A percentile compares a stretch with the other conserved stretches of the same genome.
Conservation (phyloP, 1,140 invertebrate species). For the Cepaea nemoralis region DNA sequence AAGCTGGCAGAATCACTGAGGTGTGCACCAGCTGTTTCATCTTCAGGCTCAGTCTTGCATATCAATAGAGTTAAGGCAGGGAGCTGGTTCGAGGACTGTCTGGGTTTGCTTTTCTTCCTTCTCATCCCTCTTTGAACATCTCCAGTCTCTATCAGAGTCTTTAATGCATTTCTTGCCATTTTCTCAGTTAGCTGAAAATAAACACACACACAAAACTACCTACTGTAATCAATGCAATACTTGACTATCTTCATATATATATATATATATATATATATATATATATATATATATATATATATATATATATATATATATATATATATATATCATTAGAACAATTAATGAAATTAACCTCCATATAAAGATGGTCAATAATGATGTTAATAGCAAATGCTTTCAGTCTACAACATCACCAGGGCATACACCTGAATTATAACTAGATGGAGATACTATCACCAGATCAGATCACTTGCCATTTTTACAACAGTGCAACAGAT, state of each 20-base stretch:
- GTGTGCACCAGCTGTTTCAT: neutral
- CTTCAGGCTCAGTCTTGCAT: neutral
- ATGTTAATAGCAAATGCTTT: too few relatives aligned
- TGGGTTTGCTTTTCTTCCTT: constrained; percentile 31
- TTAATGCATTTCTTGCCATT: constrained; percentile 43
- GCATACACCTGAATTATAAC: too few relatives aligned
- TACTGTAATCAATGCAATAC: neutral
- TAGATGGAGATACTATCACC: too few relatives aligned
- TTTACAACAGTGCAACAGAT: too few relatives aligned
- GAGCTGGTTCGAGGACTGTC: neutral
- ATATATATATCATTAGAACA: too few relatives aligned
- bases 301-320: too few relatives aligned
- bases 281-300: too few relatives aligned
- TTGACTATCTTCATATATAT: neutral
- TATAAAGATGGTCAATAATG: too few relatives aligned
- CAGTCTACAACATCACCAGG: too few relatives aligned
- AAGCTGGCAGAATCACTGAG: neutral
- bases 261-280: too few relatives aligned
- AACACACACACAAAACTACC: constrained; percentile 8
- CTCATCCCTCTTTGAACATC: constrained; percentile 26
- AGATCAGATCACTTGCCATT: too few relatives aligned
- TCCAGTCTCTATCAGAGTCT: constrained; percentile 35
- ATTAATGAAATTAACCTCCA: too few relatives aligned
- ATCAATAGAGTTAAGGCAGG: neutral
- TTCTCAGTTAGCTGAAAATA: constrained; percentile 38